These are phyloP conservation scores for Drosophila algonquin DNA, from an alignment of 2,888 invertebrate genomes.

Conservation along the genomic window DNA sequence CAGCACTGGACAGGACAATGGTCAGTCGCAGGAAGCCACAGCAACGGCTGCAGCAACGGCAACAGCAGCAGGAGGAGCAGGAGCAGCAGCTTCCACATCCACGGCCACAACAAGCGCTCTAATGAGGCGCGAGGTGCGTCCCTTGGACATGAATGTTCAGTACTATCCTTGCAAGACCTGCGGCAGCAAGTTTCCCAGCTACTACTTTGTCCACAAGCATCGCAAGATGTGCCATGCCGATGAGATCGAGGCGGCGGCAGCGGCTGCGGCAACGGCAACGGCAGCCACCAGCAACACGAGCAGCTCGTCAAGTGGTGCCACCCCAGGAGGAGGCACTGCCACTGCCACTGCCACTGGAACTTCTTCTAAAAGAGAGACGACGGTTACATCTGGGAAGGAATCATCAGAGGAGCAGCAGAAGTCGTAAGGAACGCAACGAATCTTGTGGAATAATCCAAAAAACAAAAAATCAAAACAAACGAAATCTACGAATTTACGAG, in stretches of 20 bases:
- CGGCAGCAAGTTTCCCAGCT: constrained; percentile 95
- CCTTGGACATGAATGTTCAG: constrained; percentile 91
- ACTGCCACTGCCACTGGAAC: constrained; percentile 19
- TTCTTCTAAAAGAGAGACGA: constrained; percentile 23
- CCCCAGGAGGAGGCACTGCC: constrained; percentile 13
- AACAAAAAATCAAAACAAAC: constrained; percentile 29
- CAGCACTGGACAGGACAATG: constrained; percentile 2
- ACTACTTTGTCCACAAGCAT: constrained; percentile 97
- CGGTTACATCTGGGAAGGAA: neutral
- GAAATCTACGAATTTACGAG: constrained; percentile 65
- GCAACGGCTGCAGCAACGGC: neutral
- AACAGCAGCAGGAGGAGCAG: neutral
- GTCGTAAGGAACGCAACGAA: constrained; percentile 4
- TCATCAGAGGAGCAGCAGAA: constrained; percentile 9
- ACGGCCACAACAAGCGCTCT: constrained; percentile 41
- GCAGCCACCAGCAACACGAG: constrained; percentile 31
- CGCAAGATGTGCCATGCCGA: constrained; percentile 92
- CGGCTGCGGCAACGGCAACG: neutral
- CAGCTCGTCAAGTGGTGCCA: constrained; percentile 16
- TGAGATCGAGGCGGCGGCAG: constrained; percentile 72
- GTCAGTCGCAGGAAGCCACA: constrained; percentile 2
- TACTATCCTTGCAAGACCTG: constrained; percentile 97
- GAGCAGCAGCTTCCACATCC: constrained; percentile 7
- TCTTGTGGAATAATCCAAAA: neutral
- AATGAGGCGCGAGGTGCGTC: constrained; percentile 86